Conservation (phyloP, 2,797 vertebrate genomes). For the Molossus molossus region DNA sequence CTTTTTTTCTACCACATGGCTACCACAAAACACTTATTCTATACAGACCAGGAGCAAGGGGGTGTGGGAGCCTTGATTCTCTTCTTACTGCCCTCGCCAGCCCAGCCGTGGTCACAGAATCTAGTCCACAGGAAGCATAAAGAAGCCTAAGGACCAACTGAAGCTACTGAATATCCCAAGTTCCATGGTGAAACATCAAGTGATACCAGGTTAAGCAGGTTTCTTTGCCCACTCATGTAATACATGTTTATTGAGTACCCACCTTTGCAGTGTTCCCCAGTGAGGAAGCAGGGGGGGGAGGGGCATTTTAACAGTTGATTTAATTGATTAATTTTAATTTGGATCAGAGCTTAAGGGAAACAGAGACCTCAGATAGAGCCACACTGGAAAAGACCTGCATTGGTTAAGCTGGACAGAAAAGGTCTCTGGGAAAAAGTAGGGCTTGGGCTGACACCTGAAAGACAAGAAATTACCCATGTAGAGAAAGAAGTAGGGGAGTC, state of each 20-base stretch:
- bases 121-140: not conserved
- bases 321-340: slow-evolving; percentile 52
- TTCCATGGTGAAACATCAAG: not conserved
- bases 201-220: not conserved
- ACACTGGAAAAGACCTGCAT: not conserved
- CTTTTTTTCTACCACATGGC: slow-evolving; percentile 64
- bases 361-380: not conserved
- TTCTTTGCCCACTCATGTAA: slow-evolving; percentile 41
- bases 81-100: not conserved
- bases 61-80: not conserved
- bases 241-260: not conserved
- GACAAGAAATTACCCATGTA: not conserved
- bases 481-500: not conserved
- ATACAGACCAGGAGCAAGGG: not conserved
- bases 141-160: not conserved
- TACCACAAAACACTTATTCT: slow-evolving; percentile 64
- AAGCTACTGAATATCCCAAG: not conserved
- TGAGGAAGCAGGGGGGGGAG: not conserved
- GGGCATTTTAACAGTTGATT: slow-evolving; percentile 49
- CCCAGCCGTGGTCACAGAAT: not conserved
- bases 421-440: not conserved
- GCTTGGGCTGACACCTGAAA: not conserved
- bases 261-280: not conserved
- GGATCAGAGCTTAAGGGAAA: not conserved
- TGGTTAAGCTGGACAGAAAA: not conserved